Evolutionary conservation across 2,888 invertebrate genomes (phyloP), one percentile per base, ranked within the genome.

Genomic region (Suillia variegata): DNA sequence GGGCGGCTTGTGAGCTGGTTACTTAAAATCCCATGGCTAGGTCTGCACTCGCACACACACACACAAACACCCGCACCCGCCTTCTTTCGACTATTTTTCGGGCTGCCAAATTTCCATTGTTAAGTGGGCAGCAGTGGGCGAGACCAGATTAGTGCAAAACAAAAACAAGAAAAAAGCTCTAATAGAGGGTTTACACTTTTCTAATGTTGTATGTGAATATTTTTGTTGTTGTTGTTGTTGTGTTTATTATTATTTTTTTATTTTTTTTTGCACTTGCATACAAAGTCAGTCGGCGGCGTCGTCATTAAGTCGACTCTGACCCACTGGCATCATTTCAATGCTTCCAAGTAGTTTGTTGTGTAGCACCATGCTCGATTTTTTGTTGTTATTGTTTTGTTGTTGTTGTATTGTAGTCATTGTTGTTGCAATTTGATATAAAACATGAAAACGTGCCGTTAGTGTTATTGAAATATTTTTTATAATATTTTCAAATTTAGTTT

Each of bases 301-400:
- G n/a, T 49, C 61, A 69, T 55, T 47, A 71, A 73, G 68, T 71
- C 73, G 79, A 79, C 79, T 80, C 75, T 80, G 80, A 80, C 80
- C 80, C 74, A 80, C 79, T 80, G 78, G 79, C 80, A 79, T 73
- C 75, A 74, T 77, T 79, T 78, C 66, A 61, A 54, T 50, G 38
- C 56, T 56, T 59, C 45, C 17, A 18, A 18, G 45, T 45, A 18
- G 45, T 45, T n/a, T n/a, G n/a, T n/a, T 56, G 38, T 56, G 18
- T 51, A 45, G 51, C 57, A 31, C 31, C 45, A 42, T 22, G n/a
- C n/a, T n/a, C n/a, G n/a, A n/a, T n/a, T 8, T 38, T 13, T 45
- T 20, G 45, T 45, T 45, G 45, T 45, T 45, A 13, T 45, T 45
- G 15, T 38, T 38, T 4, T 38, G 38, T 56, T 42, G 33, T 48